Evolutionary conservation across 2,888 invertebrate species (phyloP).

Genomic region (Caradrina clavipalpis): DNA sequence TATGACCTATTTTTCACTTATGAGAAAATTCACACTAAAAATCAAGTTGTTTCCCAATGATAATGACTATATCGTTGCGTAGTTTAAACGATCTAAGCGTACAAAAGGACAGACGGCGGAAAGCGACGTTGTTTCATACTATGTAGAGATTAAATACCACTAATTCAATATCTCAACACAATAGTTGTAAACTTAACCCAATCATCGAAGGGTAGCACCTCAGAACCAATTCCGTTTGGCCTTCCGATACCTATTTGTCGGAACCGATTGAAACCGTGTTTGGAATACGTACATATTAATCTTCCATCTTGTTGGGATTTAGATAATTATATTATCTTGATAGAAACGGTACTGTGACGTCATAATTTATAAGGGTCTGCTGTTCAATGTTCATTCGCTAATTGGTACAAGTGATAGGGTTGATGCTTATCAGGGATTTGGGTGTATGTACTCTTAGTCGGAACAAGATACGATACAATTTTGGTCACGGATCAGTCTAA

Average conservation of each 20-base stretch:
- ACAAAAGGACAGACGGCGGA: too few relatives aligned
- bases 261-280: slow-evolving; percentile 49
- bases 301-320: slow-evolving; percentile 32
- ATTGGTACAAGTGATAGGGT: slow-evolving; percentile 15
- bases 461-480: not conserved
- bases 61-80: too few relatives aligned
- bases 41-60: too few relatives aligned
- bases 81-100: too few relatives aligned
- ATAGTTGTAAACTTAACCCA: slow-evolving; percentile 32
- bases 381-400: slow-evolving; percentile 38
- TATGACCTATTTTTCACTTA: too few relatives aligned
- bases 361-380: slow-evolving; percentile 39
- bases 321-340: slow-evolving; percentile 33
- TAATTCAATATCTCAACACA: too few relatives aligned
- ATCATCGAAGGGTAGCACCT: slow-evolving; percentile 21
- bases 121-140: too few relatives aligned
- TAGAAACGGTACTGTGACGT: slow-evolving; percentile 11
- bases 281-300: slow-evolving; percentile 51
- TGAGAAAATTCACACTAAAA: too few relatives aligned
- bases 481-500: not conserved
- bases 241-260: slow-evolving; percentile 54
- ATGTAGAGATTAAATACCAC: too few relatives aligned
- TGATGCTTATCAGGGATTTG: slow-evolving; percentile 1
- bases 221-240: slow-evolving; percentile 7
- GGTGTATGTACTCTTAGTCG: not conserved